Evolutionary conservation across 2,113 vertebrate species (phyloP).

Genomic region (Heterotilapia buettikoferi): DNA sequence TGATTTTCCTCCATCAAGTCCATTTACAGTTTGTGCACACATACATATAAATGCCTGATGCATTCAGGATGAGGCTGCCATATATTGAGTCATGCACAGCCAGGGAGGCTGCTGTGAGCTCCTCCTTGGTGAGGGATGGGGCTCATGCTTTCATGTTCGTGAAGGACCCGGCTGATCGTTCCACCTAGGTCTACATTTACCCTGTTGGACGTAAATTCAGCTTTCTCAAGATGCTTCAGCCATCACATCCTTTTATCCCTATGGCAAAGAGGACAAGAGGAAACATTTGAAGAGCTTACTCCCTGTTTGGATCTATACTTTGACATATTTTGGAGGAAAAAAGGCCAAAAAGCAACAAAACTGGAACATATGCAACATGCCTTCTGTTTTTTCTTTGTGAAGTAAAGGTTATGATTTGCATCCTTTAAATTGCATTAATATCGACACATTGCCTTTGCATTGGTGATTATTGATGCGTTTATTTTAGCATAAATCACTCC

Average conservation of each 20-base stretch:
- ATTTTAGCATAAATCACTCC: neutral
- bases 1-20: conserved; percentile 41
- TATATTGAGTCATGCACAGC: conserved; percentile 22
- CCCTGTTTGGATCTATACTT: neutral
- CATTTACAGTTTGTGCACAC: conserved; percentile 27
- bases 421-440: neutral
- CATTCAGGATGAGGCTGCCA: conserved; percentile 50
- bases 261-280: neutral
- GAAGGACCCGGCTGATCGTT: neutral
- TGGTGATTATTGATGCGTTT: neutral
- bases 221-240: neutral
- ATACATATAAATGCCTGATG: conserved; percentile 45
- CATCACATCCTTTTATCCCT: neutral
- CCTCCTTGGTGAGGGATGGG: conserved; percentile 13
- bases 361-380: neutral
- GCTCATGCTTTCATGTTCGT: neutral
- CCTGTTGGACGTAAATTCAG: neutral
- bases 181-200: neutral
- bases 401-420: neutral
- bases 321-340: neutral
- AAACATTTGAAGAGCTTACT: neutral
- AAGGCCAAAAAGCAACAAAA: neutral
- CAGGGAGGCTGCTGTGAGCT: neutral
- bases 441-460: neutral
- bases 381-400: neutral